A percentile compares a stretch with the other conserved stretches of the same genome.
phyloP scores from a whole-genome alignment of 2,888 invertebrate species.

The Spialia ferax region DNA sequence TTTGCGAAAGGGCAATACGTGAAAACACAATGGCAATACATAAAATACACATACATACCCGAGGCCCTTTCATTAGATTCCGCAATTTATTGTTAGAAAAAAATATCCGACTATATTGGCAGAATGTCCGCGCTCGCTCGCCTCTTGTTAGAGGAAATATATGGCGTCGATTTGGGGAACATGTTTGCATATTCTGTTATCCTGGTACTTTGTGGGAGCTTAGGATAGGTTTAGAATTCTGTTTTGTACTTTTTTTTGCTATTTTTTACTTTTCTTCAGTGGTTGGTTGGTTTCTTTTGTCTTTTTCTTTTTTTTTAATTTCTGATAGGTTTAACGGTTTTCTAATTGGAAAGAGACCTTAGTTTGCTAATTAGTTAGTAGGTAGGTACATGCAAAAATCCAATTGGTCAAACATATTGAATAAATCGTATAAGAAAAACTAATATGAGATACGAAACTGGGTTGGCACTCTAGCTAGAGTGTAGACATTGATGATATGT shows the following conservation, averaged over 20 bases:
- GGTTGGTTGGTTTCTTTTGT: too few species aligned
- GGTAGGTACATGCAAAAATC: too few species aligned
- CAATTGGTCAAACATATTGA: too few species aligned
- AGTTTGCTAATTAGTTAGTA: too few species aligned
- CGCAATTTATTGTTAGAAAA: slow-evolving; percentile 48
- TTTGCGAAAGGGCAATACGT: slow-evolving; percentile 35
- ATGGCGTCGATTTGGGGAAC: slow-evolving; percentile 42
- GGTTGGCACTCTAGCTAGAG: too few species aligned
- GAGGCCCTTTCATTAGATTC: slow-evolving; percentile 49
- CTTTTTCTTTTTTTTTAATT: too few species aligned
- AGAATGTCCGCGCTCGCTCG: slow-evolving; percentile 39
- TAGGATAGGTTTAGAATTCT: not conserved
- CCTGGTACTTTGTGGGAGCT: slow-evolving; percentile 41
- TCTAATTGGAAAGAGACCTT: too few species aligned
- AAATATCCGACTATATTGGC: slow-evolving; percentile 43
- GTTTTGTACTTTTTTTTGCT: not conserved
- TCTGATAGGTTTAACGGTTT: too few species aligned
- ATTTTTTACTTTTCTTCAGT: not conserved
- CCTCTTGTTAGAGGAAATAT: slow-evolving; percentile 45
- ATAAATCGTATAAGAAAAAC: too few species aligned
- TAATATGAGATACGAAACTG: too few species aligned
- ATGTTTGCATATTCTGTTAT: slow-evolving; percentile 53
- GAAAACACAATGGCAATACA: slow-evolving; percentile 40
- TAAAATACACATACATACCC: slow-evolving; percentile 48
- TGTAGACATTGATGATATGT: too few species aligned